These are phyloP conservation scores for Sylvia borin DNA, from an alignment of 2,797 vertebrate genomes.

Conservation along the genomic window DNA sequence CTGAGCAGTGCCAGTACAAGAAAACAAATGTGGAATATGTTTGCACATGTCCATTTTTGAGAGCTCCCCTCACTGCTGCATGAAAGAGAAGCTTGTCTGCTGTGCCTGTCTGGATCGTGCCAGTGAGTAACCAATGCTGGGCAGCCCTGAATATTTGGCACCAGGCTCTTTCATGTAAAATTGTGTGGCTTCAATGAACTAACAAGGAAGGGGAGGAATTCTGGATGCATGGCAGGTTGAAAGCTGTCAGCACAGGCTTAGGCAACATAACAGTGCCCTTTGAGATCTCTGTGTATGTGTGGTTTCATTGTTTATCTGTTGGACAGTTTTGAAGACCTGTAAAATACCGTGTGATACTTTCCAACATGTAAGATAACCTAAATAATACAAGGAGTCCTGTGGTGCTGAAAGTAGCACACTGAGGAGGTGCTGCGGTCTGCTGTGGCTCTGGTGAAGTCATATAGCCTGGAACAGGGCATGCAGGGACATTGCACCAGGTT, in stretches of 20 bases:
- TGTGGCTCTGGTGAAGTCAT: not conserved
- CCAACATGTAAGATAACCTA: not conserved
- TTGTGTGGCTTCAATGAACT: not conserved
- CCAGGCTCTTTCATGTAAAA: not conserved
- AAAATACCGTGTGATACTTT: not conserved
- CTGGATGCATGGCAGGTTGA: not conserved
- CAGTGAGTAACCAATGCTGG: not conserved
- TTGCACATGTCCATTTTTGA: not conserved
- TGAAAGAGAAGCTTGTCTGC: conserved; percentile 46
- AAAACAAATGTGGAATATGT: not conserved
- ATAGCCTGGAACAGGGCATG: not conserved
- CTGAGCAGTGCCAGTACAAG: not conserved
- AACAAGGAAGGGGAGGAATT: not conserved
- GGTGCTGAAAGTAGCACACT: not conserved
- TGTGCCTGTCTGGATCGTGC: not conserved
- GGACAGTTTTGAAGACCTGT: not conserved
- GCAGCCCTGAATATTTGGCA: not conserved
- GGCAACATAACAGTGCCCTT: not conserved
- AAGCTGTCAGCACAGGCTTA: not conserved
- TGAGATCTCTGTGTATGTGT: not conserved
- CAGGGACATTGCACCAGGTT: not conserved
- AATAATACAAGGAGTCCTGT: not conserved
- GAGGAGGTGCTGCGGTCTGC: not conserved
- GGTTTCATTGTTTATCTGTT: not conserved
- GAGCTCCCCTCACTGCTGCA: not conserved